These are phyloP conservation scores for Aspidapion aeneum DNA, from an alignment of 2,888 invertebrate species.

Conservation along the genomic window DNA sequence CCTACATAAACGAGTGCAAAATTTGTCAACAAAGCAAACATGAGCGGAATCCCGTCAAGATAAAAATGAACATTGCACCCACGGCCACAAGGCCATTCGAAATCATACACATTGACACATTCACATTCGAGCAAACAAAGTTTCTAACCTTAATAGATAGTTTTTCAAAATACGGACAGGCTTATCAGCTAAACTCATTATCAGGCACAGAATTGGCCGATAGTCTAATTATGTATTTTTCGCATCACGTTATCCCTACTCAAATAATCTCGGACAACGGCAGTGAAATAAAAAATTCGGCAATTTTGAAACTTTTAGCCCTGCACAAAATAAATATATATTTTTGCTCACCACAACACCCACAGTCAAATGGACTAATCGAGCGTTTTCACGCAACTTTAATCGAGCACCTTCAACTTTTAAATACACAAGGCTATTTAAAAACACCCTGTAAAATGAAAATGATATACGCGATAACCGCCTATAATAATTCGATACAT, in stretches of 20 bases:
- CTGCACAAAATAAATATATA: conserved; percentile 26
- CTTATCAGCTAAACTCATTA: conserved; percentile 15
- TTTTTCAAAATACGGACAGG: conserved; percentile 27
- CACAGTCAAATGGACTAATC: conserved; percentile 22
- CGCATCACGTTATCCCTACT: conserved; percentile 24
- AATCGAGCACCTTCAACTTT: conserved; percentile 15
- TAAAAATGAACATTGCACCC: conserved; percentile 19
- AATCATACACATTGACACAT: conserved; percentile 23
- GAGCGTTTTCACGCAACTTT: conserved; percentile 24
- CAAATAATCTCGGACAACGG: conserved; percentile 26
- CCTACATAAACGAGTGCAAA: conserved; percentile 1
- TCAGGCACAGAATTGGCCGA: conserved; percentile 18
- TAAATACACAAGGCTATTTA: conserved; percentile 14
- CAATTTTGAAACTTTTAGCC: conserved; percentile 21
- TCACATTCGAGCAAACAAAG: conserved; percentile 20
- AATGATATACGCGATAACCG: too few species aligned
- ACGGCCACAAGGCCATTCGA: conserved; percentile 23
- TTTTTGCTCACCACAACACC: conserved; percentile 21
- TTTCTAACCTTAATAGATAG: conserved; percentile 26
- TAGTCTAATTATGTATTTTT: conserved; percentile 22
- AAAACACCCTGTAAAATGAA: too few species aligned
- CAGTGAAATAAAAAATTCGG: conserved; percentile 25
- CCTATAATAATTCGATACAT: too few species aligned
- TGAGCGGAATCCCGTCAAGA: conserved; percentile 18
- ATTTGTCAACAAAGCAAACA: conserved; percentile 18